phyloP scores from a whole-genome alignment of 2,113 vertebrate species.

The Alexandromys fortis region DNA sequence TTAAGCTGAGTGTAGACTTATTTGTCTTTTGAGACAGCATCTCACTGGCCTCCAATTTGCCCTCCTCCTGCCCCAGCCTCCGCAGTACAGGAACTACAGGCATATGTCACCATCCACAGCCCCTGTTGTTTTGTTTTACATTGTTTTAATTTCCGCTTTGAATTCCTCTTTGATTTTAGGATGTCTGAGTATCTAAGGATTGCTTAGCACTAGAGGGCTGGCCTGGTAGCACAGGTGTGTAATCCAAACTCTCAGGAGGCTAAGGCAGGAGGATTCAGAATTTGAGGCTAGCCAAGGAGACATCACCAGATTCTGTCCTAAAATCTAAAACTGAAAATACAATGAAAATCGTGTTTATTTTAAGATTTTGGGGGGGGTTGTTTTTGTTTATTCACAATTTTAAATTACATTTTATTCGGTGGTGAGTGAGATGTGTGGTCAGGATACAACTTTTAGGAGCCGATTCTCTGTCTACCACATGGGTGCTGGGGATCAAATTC shows the following conservation, averaged over 20 bases:
- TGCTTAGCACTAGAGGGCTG: not conserved
- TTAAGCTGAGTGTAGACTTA: not conserved
- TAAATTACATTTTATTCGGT: not conserved
- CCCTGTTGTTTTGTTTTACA: not conserved
- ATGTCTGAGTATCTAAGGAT: not conserved
- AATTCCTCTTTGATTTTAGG: slow-evolving; percentile 19
- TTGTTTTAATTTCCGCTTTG: not conserved
- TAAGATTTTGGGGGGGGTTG: not conserved
- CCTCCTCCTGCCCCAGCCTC: not conserved
- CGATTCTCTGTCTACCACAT: not conserved
- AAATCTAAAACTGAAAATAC: not conserved
- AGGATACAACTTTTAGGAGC: not conserved
- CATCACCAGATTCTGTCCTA: not conserved
- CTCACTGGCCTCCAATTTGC: not conserved
- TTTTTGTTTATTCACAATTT: not conserved
- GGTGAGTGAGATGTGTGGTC: not conserved
- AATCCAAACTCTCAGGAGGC: not conserved
- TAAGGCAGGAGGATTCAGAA: not conserved
- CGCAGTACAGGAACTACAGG: not conserved
- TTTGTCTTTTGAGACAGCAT: not conserved
- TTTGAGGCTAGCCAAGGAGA: not conserved
- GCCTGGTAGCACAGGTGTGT: not conserved
- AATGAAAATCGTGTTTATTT: not conserved
- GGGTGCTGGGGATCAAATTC: not conserved
- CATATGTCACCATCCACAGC: too few relatives aligned